Percentiles rank a stretch among this genome's conserved stretches.
phyloP scores from a whole-genome alignment of 1,140 invertebrate species.

The Musca domestica region DNA sequence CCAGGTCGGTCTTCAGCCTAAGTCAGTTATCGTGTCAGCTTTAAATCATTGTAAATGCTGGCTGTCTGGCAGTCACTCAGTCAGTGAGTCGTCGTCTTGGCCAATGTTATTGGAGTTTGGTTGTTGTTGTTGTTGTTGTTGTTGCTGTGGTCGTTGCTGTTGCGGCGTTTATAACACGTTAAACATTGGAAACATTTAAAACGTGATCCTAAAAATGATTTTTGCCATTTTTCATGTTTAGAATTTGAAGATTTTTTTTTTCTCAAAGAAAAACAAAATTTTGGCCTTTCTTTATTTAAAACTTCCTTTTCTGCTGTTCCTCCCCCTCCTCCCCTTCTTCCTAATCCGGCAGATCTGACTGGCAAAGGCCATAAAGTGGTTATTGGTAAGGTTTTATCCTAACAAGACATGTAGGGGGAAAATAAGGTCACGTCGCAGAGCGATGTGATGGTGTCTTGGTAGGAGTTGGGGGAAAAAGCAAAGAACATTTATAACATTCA shows the following conservation, averaged over 20 bases:
- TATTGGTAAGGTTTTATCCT: not conserved
- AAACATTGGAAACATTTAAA: slow-evolving; percentile 22
- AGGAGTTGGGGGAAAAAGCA: not conserved
- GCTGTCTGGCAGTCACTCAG: not conserved
- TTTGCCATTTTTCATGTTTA: slow-evolving; percentile 18
- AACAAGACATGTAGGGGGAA: slow-evolving; percentile 19
- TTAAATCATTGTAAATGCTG: slow-evolving; percentile 22
- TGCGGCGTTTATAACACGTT: slow-evolving; percentile 16
- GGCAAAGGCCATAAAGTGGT: not conserved
- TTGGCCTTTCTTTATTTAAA: not conserved
- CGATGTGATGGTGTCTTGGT: slow-evolving; percentile 11
- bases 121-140: too few species aligned
- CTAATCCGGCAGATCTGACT: too few species aligned
- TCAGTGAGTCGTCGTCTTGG: too few species aligned
- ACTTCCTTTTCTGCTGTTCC: too few species aligned
- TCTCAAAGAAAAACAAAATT: slow-evolving; percentile 1
- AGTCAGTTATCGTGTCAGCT: slow-evolving; percentile 17
- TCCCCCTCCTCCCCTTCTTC: too few species aligned
- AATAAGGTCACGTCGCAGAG: slow-evolving; percentile 19
- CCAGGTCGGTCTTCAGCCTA: not conserved
- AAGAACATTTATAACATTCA: slow-evolving; percentile 16
- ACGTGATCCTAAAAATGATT: slow-evolving; percentile 20
- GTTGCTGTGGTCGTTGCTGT: not conserved
- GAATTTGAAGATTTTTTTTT: slow-evolving; percentile 10
- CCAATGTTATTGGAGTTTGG: too few species aligned